Evolutionary conservation across 2,113 vertebrate species (phyloP).

Genomic region (Dicentrarchus labrax): DNA sequence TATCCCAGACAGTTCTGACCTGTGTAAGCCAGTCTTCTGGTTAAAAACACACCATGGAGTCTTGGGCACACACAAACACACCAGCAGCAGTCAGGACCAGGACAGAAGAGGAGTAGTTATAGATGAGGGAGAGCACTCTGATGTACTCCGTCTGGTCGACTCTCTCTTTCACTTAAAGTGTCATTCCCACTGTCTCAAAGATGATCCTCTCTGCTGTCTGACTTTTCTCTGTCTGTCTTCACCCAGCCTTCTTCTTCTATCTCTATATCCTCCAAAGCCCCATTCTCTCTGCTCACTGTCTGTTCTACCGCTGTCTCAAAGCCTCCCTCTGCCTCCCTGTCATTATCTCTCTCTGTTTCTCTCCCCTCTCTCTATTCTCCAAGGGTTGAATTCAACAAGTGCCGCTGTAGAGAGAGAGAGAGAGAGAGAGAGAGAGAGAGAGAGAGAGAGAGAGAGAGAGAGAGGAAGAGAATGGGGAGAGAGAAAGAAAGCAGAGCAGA

Average conservation of each 20-base stretch:
- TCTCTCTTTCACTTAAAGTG: constrained; percentile 71
- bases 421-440: constrained; percentile 42
- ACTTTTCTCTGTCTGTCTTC: constrained; percentile 58
- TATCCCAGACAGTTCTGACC: constrained; percentile 78
- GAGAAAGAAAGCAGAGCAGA: constrained; percentile 61
- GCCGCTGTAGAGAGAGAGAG: constrained; percentile 77
- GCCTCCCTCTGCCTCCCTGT: constrained; percentile 77
- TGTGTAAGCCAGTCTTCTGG: constrained; percentile 73
- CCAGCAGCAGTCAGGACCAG: constrained; percentile 51
- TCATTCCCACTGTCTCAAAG: constrained; percentile 67
- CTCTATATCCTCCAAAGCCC: constrained; percentile 69
- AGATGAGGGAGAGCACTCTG: constrained; percentile 67
- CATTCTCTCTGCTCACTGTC: constrained; percentile 73
- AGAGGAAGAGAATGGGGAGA: constrained; percentile 32
- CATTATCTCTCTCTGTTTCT: constrained; percentile 75
- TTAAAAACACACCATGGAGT: constrained; percentile 63
- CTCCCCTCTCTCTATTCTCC: constrained; percentile 75
- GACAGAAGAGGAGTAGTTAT: constrained; percentile 67
- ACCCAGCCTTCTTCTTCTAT: constrained; percentile 48
- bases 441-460: constrained; percentile 40
- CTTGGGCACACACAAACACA: constrained; percentile 57
- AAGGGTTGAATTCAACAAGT: constrained; percentile 86
- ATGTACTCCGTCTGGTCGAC: constrained; percentile 65
- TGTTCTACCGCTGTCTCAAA: constrained; percentile 71
- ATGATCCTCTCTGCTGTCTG: constrained; percentile 60